Percentiles rank a stretch among this genome's conserved stretches.
Conservation (phyloP, 1,140 invertebrate species). For the Cheumatopsyche charites region DNA sequence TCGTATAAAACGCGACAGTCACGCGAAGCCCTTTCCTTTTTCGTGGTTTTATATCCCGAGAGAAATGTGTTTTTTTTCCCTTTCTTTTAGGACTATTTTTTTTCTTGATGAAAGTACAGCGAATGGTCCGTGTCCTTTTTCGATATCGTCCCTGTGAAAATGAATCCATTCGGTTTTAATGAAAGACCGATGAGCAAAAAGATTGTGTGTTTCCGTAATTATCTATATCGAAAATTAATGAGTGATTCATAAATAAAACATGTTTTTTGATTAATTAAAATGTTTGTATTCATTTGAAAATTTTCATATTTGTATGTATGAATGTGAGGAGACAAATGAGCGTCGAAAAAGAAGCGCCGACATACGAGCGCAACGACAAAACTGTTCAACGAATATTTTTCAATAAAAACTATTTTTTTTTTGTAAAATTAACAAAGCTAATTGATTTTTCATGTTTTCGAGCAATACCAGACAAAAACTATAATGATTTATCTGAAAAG, state of each 20-base stretch:
- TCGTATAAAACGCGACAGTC: conserved; percentile 31
- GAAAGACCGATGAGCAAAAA: neutral
- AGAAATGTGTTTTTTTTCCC: conserved; percentile 26
- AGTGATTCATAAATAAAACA: neutral
- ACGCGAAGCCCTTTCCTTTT: conserved; percentile 12
- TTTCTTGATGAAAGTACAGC: neutral
- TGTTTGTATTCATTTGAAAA: too few species aligned
- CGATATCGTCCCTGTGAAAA: neutral
- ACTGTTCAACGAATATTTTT: too few species aligned
- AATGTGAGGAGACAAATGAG: too few species aligned
- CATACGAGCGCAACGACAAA: too few species aligned
- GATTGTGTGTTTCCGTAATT: neutral
- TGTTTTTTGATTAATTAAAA: too few species aligned
- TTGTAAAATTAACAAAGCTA: too few species aligned
- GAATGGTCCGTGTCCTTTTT: neutral
- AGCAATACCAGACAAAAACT: too few species aligned
- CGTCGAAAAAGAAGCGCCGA: too few species aligned
- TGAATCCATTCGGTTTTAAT: conserved; percentile 12
- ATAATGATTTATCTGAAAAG: too few species aligned
- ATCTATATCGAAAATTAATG: neutral
- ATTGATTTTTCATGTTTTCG: too few species aligned
- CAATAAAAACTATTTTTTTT: too few species aligned
- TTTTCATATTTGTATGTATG: neutral
- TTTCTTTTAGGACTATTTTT: neutral
- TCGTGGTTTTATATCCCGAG: conserved; percentile 27